A percentile compares a stretch with the other conserved stretches of the same genome.
Evolutionary conservation across 1,140 invertebrate species (phyloP).

Genomic region (Temnothorax curvispinosus): DNA sequence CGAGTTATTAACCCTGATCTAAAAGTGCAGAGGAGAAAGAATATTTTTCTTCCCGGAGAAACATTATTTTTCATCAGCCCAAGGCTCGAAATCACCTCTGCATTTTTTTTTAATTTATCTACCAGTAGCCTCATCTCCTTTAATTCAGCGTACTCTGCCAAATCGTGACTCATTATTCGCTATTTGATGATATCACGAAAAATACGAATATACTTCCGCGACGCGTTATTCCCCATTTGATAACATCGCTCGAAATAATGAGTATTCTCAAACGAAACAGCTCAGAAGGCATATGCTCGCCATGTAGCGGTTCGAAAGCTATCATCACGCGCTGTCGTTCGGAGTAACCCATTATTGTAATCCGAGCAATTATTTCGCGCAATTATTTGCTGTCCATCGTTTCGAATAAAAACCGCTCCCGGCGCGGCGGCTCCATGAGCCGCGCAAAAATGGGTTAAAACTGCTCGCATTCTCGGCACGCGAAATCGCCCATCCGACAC

Average conservation of each 20-base stretch:
- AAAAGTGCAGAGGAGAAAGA: not conserved
- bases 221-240: constrained; percentile 28
- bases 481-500: constrained; percentile 63
- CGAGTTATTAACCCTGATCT: constrained; percentile 37
- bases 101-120: not conserved
- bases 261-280: constrained; percentile 27
- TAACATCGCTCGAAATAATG: constrained; percentile 33
- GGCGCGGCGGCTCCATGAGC: constrained; percentile 17
- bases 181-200: constrained; percentile 31
- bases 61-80: not conserved
- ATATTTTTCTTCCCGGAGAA: not conserved
- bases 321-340: constrained; percentile 57
- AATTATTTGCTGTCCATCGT: constrained; percentile 57
- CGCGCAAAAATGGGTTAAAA: constrained; percentile 51
- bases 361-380: constrained; percentile 57
- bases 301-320: constrained; percentile 23
- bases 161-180: constrained; percentile 17
- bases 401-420: constrained; percentile 42
- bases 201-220: constrained; percentile 8
- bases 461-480: constrained; percentile 33
- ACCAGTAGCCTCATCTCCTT: not conserved
- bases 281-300: constrained; percentile 17
- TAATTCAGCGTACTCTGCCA: not conserved
- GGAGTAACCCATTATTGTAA: constrained; percentile 58
- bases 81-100: not conserved